Evolutionary conservation across 2,797 vertebrate species (phyloP), one percentile per base, ranked within the genome.

Genomic region (Columba guinea): DNA sequence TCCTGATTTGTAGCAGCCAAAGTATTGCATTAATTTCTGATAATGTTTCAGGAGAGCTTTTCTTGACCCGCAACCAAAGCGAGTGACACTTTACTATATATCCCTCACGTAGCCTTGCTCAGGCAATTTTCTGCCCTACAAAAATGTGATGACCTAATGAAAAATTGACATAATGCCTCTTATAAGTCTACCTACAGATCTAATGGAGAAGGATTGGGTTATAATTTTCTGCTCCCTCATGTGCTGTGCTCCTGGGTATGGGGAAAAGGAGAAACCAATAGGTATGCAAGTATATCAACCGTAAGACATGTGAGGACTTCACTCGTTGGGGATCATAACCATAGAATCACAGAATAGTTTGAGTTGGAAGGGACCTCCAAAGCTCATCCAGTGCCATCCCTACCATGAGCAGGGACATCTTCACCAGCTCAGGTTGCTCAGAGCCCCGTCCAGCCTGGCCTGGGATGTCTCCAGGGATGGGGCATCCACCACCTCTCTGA

Each of bases 71-170:
- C 22, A 13, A 34, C 13, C 19, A 80, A 77, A 56, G 44, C 27
- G 28, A 0, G 7, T 19, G 68, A 64, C 16, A 2, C 68, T 75
- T 88, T 73, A 27, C 13, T 35, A 20, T n/a, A 5, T 3, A 4
- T 65, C 53, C 65, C 53, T 58, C 75, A 17, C 0, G 0, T 3
- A 51, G 30, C 34, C 17, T 52, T 0, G 0, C 44, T 77, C 60
- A 22, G 56, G 23, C 9, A 10, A 28, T 12, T n/a, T n/a, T 67
- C 34, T 69, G 18, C 63, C 56, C n/a, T 27, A 5, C 13, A 48
- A 41, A 74, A 63, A 12, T 1, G 1, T 5, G 4, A 35, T 13
- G 8, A 19, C 30, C 62, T 34, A 28, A 58, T 12, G 17, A 34
- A 90, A 79, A 59, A 44, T 21, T 70, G 35, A 16, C 35, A 16